phyloP scores from a whole-genome alignment of 2,797 vertebrate species.

The Microhierax caerulescens region DNA sequence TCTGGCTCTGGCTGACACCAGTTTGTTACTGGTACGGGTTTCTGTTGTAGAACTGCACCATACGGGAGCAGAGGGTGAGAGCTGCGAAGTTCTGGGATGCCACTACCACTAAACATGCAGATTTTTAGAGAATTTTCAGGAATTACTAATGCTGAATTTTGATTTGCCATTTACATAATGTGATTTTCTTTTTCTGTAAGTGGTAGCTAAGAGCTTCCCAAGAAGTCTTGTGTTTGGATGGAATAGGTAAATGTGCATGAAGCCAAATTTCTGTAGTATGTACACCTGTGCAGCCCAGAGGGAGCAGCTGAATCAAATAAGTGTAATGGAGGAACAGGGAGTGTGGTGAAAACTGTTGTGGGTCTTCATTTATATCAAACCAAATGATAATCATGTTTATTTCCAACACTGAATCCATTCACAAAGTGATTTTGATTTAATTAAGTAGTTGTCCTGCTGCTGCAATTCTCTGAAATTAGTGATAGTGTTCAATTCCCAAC shows the following conservation, averaged over 20 bases:
- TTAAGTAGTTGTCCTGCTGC: background rate
- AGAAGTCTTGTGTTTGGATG: background rate
- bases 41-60: background rate
- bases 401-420: background rate
- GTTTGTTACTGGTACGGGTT: background rate
- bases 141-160: constrained; percentile 38
- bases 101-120: background rate
- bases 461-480: background rate
- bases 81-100: constrained; percentile 15
- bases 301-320: background rate
- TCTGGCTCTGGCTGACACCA: constrained; percentile 14
- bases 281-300: background rate
- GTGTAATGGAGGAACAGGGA: background rate
- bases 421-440: background rate
- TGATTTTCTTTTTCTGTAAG: background rate
- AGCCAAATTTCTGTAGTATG: background rate
- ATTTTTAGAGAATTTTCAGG: background rate
- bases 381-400: background rate
- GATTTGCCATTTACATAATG: constrained; percentile 37
- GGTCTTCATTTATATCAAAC: background rate
- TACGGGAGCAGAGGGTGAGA: background rate
- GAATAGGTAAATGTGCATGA: background rate
- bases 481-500: background rate
- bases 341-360: fast-evolving
- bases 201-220: constrained; percentile 7